A percentile compares a stretch with the other conserved stretches of the same genome.
These are phyloP conservation scores for Tanypteryx hageni DNA, from an alignment of 2,888 invertebrate species.

Conservation along the genomic window DNA sequence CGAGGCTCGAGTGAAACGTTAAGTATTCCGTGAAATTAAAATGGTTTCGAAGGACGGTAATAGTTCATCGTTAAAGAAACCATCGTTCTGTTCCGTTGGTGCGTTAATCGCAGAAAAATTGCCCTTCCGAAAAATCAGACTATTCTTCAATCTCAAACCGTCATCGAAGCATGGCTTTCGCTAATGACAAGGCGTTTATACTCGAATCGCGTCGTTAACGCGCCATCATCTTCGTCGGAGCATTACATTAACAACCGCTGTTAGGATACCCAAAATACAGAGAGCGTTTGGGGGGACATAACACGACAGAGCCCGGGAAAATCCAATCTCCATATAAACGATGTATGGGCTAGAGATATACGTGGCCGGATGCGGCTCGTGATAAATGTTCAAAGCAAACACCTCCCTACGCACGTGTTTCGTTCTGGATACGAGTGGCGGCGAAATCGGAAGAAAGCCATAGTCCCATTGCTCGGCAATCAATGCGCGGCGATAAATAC, in stretches of 20 bases:
- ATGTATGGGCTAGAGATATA: slow-evolving; percentile 22
- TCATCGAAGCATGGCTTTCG: background rate
- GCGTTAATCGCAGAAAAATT: too few species aligned
- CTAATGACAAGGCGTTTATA: slow-evolving; percentile 24
- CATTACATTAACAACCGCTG: slow-evolving; percentile 39
- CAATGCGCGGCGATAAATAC: slow-evolving; percentile 3
- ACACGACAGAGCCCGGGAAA: background rate
- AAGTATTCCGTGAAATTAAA: too few species aligned
- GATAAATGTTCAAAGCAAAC: slow-evolving; percentile 36
- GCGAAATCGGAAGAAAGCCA: background rate
- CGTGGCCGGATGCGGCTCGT: background rate
- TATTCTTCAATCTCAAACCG: background rate
- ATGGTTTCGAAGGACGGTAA: too few species aligned
- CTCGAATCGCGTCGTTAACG: slow-evolving; percentile 1
- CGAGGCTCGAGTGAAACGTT: too few species aligned
- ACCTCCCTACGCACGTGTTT: slow-evolving; percentile 25
- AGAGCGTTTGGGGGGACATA: background rate
- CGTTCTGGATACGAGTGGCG: background rate
- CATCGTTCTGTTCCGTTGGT: too few species aligned
- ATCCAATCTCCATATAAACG: slow-evolving; percentile 45
- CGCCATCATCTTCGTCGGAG: slow-evolving; percentile 3
- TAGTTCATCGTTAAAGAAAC: too few species aligned
- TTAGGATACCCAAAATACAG: slow-evolving; percentile 20
- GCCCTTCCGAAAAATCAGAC: background rate
- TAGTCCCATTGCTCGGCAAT: slow-evolving; percentile 8